These are phyloP conservation scores for Urocyon cinereoargenteus DNA, from an alignment of 2,797 vertebrate genomes.

Conservation along the genomic window DNA sequence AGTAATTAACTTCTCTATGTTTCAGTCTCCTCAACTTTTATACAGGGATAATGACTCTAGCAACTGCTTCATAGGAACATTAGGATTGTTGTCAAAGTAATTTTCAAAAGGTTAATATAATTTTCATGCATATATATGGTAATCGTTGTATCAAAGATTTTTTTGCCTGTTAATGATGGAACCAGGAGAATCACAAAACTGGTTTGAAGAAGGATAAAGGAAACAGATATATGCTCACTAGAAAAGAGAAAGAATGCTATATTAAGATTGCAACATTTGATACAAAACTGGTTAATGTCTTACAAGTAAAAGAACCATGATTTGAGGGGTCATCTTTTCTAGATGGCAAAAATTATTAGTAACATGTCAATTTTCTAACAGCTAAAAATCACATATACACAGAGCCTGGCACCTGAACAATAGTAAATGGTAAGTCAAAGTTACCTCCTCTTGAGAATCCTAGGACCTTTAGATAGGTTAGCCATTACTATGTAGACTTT, in stretches of 20 bases:
- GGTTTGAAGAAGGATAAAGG: neutral
- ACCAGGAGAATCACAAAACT: neutral
- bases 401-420: neutral
- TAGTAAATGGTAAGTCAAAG: neutral
- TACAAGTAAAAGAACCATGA: neutral
- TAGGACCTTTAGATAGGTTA: neutral
- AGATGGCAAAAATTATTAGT: neutral
- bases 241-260: neutral
- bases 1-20: neutral
- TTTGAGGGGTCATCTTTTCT: neutral
- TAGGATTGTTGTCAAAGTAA: neutral
- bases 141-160: neutral
- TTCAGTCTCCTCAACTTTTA: neutral
- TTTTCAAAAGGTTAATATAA: constrained; percentile 16
- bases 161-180: neutral
- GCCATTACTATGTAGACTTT: neutral
- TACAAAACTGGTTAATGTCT: neutral
- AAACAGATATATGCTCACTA: neutral
- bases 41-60: neutral
- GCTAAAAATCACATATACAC: neutral
- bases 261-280: neutral
- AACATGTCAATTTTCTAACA: neutral
- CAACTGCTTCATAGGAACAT: neutral
- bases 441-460: neutral
- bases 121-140: neutral